Evolutionary conservation across 2,888 invertebrate genomes (phyloP).

Genomic region (Chymomyza amoena): DNA sequence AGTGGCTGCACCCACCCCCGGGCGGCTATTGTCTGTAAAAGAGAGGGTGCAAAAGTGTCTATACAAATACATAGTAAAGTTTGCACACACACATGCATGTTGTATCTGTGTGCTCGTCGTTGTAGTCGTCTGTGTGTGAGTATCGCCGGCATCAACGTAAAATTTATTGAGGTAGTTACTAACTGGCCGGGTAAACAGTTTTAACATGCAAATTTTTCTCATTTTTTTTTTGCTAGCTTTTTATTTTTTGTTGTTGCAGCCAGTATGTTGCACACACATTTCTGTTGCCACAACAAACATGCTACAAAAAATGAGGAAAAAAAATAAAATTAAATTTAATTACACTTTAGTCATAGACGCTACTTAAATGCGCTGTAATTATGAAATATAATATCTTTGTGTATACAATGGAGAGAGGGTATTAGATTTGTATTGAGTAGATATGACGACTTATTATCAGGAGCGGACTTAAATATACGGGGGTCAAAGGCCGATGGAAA

Average conservation of each 20-base stretch:
- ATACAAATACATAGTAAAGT: constrained; percentile 15
- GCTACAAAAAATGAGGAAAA: constrained; percentile 15
- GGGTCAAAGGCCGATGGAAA: no score
- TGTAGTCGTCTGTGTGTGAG: constrained; percentile 12
- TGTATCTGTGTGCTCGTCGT: constrained; percentile 1
- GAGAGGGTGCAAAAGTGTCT: constrained; percentile 44
- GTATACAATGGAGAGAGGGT: no score
- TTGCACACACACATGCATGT: not conserved
- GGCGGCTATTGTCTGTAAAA: not conserved
- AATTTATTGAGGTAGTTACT: constrained; percentile 73
- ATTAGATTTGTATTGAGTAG: no score
- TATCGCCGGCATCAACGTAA: constrained; percentile 58
- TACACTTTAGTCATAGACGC: not conserved
- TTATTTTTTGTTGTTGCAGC: not conserved
- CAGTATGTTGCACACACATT: constrained; percentile 23
- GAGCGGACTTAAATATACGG: no score
- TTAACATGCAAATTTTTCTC: constrained; percentile 37
- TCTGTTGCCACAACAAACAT: constrained; percentile 60
- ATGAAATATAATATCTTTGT: not conserved
- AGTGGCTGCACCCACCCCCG: constrained; percentile 29
- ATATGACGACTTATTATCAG: no score
- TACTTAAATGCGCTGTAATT: not conserved
- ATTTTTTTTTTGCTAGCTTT: constrained; percentile 1
- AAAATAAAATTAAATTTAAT: not conserved
- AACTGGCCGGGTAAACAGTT: constrained; percentile 7